Conservation (phyloP, 2,797 vertebrate species). For the Ammospiza maritima region DNA sequence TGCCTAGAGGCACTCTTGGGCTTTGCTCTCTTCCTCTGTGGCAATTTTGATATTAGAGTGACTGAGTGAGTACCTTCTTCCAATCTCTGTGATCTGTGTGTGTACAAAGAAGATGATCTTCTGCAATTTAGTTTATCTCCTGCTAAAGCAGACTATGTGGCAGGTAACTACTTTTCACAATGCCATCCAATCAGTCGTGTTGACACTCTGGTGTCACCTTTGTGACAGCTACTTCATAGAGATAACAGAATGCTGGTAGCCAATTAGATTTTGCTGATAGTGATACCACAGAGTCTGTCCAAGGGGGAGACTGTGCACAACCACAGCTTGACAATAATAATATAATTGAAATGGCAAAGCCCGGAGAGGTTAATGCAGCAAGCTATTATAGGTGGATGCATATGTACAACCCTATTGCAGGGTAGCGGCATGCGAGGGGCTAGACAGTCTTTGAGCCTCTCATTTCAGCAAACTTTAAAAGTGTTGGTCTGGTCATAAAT, state of each 20-base stretch:
- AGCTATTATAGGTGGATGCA: neutral
- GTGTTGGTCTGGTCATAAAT: neutral
- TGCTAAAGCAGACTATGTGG: neutral
- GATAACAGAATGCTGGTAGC: neutral
- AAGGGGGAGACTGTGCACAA: neutral
- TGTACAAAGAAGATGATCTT: neutral
- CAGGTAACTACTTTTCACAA: neutral
- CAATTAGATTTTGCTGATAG: constrained; percentile 10
- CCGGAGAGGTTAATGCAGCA: neutral
- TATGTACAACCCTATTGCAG: neutral
- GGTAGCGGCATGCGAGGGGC: neutral
- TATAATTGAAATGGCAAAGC: neutral
- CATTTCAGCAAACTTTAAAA: neutral
- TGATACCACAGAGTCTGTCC: neutral
- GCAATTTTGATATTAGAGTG: neutral
- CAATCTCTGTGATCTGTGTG: neutral
- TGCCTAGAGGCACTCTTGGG: neutral
- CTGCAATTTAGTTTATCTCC: constrained; percentile 31
- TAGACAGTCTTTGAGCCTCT: neutral
- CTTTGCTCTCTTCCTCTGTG: neutral
- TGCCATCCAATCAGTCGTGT: neutral
- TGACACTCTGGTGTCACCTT: neutral
- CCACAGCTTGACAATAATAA: neutral
- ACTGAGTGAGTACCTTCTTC: neutral
- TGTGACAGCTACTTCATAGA: neutral